phyloP scores from a whole-genome alignment of 2,797 vertebrate species.

The Takifugu ocellatus region DNA sequence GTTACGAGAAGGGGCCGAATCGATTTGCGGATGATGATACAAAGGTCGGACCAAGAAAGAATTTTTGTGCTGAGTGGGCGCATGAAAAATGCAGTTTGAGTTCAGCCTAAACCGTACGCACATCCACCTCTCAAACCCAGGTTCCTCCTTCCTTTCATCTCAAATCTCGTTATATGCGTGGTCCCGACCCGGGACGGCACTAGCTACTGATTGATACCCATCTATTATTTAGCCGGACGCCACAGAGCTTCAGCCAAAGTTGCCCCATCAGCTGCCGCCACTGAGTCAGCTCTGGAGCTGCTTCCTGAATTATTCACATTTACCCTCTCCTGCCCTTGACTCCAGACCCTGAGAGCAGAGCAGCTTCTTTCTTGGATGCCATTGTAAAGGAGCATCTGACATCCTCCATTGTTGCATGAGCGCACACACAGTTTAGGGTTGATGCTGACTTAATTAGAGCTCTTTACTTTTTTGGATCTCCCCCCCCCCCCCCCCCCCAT shows the following conservation, averaged over 20 bases:
- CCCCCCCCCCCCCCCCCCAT: too few relatives aligned
- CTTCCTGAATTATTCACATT: slow-evolving; percentile 57
- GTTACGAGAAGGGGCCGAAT: slow-evolving; percentile 27
- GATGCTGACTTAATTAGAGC: too few relatives aligned
- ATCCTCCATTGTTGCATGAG: too few relatives aligned
- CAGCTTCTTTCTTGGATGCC: slow-evolving; percentile 37
- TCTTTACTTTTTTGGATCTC: too few relatives aligned
- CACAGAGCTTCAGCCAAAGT: slow-evolving; percentile 40
- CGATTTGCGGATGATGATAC: slow-evolving; percentile 22
- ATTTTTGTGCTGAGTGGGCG: slow-evolving; percentile 14
- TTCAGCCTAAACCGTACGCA: slow-evolving; percentile 7
- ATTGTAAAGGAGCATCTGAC: slow-evolving; percentile 20
- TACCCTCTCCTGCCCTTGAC: slow-evolving; percentile 35
- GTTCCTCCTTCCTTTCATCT: slow-evolving; percentile 29
- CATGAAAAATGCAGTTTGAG: slow-evolving; percentile 14
- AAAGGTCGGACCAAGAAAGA: neutral
- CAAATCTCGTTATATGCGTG: slow-evolving; percentile 24
- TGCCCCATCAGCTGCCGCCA: slow-evolving; percentile 36
- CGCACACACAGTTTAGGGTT: neutral
- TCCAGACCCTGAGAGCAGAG: slow-evolving; percentile 17
- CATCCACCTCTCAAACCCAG: slow-evolving; percentile 12
- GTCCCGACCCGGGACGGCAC: slow-evolving; percentile 14
- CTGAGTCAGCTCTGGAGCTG: slow-evolving; percentile 33
- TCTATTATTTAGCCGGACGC: slow-evolving; percentile 53
- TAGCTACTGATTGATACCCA: slow-evolving; percentile 45